Evolutionary conservation across 2,888 invertebrate genomes (phyloP).

Genomic region (Drosophila robusta): DNA sequence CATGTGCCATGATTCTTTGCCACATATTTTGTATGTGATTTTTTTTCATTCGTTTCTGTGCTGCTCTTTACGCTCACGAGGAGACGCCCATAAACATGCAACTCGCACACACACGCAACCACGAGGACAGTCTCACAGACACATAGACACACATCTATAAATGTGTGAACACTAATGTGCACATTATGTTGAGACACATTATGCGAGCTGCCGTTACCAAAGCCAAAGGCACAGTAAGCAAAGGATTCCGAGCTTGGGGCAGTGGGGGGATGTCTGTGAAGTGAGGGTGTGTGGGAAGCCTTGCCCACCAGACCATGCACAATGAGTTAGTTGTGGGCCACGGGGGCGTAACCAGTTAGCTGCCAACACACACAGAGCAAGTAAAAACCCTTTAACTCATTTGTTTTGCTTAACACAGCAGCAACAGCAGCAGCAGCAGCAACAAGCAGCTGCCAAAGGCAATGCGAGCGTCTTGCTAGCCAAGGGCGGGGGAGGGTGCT

Average conservation of each 20-base stretch:
- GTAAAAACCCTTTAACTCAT: constrained; percentile 79
- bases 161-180: constrained; percentile 82
- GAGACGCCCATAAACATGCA: constrained; percentile 76
- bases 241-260: constrained; percentile 12
- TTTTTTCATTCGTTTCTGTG: constrained; percentile 45
- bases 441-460: constrained; percentile 44
- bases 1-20: constrained; percentile 74
- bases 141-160: constrained; percentile 70
- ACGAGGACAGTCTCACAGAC: constrained; percentile 26
- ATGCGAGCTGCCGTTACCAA: constrained; percentile 59
- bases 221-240: constrained; percentile 43
- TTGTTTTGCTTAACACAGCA: constrained; percentile 76
- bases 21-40: constrained; percentile 77
- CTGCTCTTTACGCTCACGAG: constrained; percentile 60
- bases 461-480: constrained; percentile 21
- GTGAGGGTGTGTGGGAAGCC: not conserved
- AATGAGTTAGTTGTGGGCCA: constrained; percentile 67
- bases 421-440: constrained; percentile 24
- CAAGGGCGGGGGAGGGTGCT: not conserved
- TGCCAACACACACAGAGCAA: constrained; percentile 44
- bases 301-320: constrained; percentile 75
- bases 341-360: constrained; percentile 60
- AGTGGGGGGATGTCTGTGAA: not conserved
- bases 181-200: constrained; percentile 81
- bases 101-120: constrained; percentile 42